Evolutionary conservation across 2,113 vertebrate species (phyloP).

Genomic region (Actinemys pallida): DNA sequence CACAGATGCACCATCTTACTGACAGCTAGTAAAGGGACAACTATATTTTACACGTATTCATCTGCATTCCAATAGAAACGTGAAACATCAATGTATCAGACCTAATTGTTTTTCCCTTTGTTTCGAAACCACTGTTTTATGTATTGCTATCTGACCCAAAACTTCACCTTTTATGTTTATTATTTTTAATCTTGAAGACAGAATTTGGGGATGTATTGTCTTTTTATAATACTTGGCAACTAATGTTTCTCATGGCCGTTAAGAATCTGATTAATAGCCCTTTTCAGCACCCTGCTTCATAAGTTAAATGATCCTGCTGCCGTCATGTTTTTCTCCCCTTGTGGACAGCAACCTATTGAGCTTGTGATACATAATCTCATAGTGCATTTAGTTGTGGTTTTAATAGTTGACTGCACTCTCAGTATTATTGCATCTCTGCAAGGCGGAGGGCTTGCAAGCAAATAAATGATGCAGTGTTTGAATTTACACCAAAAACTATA

Average conservation of each 20-base stretch:
- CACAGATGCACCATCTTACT: conserved; percentile 71
- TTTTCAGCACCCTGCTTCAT: not conserved
- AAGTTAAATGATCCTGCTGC: not conserved
- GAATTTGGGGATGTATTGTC: not conserved
- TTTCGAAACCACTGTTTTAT: conserved; percentile 26
- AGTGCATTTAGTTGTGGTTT: not conserved
- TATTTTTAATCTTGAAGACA: not conserved
- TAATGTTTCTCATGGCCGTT: not conserved
- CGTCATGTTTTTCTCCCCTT: not conserved
- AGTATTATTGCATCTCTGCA: not conserved
- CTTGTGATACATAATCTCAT: not conserved
- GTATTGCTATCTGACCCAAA: not conserved
- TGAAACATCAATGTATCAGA: conserved; percentile 39
- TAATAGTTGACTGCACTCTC: not conserved
- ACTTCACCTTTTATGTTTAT: not conserved
- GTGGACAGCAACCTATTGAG: not conserved
- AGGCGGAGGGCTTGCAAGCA: not conserved
- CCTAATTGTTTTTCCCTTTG: conserved; percentile 44
- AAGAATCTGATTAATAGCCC: not conserved
- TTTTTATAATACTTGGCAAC: not conserved
- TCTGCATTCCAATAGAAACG: conserved; percentile 69
- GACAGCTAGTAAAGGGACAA: conserved; percentile 70
- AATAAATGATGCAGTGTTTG: not conserved
- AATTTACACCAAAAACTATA: not conserved
- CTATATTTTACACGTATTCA: conserved; percentile 64